These are phyloP conservation scores for Opisthocomus hoazin DNA, from an alignment of 2,113 vertebrate species.

Conservation along the genomic window DNA sequence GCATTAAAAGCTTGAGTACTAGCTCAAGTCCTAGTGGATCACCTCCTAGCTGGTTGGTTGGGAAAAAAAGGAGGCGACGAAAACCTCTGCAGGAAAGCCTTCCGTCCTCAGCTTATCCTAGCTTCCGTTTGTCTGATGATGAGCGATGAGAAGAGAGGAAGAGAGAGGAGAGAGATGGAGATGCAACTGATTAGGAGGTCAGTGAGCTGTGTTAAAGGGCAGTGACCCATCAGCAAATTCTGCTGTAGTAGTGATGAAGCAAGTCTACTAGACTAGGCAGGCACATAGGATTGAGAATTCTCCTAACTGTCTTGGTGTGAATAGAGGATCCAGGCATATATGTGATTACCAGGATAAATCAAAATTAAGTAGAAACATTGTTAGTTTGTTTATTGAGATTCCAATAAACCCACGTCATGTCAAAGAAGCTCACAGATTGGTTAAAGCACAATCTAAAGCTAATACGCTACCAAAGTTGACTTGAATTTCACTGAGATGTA, in stretches of 20 bases:
- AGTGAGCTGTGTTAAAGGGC: neutral
- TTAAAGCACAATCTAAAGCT: neutral
- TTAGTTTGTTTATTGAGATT: neutral
- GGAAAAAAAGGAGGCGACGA: neutral
- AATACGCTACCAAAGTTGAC: neutral
- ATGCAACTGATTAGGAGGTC: neutral
- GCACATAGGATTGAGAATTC: neutral
- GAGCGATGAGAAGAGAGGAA: neutral
- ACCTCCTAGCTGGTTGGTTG: neutral
- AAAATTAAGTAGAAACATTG: neutral
- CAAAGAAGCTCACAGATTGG: neutral
- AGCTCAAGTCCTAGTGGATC: neutral
- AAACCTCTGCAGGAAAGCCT: neutral
- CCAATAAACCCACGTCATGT: neutral
- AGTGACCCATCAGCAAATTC: neutral
- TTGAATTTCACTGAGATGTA: slow-evolving; percentile 2
- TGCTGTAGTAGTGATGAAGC: neutral
- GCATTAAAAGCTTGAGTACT: neutral
- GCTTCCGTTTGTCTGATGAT: neutral
- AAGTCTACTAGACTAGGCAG: neutral
- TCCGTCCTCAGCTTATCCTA: neutral
- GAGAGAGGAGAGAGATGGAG: neutral
- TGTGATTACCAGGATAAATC: neutral
- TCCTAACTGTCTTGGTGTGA: neutral
- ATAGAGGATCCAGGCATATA: neutral